These are phyloP conservation scores for Cynodonichthys magdalenae DNA, from an alignment of 2,797 vertebrate species.

Conservation along the genomic window DNA sequence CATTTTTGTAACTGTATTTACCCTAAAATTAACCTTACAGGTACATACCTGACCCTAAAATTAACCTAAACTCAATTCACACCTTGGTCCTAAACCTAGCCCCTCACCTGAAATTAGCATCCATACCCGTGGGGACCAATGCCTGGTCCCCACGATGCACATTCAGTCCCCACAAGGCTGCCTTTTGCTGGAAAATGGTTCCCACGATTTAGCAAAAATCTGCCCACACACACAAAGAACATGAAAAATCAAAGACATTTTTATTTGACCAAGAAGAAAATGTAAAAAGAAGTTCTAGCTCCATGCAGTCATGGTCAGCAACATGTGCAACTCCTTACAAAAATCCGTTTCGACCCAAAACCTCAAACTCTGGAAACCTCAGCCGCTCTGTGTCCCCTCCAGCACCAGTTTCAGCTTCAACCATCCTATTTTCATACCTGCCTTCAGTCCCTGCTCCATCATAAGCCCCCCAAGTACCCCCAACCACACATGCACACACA, in stretches of 20 bases:
- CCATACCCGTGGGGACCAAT: too few relatives aligned
- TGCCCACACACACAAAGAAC: background rate
- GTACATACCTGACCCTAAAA: too few relatives aligned
- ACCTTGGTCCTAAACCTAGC: too few relatives aligned
- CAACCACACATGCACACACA: slow-evolving; percentile 37
- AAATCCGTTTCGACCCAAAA: slow-evolving; percentile 23
- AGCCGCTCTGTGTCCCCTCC: slow-evolving; percentile 33
- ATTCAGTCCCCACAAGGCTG: too few relatives aligned
- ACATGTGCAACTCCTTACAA: slow-evolving; percentile 27
- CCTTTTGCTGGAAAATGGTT: too few relatives aligned
- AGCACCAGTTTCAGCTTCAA: slow-evolving; percentile 46
- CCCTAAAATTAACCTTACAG: too few relatives aligned
- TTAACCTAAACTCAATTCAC: too few relatives aligned
- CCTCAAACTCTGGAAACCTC: slow-evolving; percentile 35
- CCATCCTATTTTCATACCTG: slow-evolving; percentile 58
- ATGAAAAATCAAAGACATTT: slow-evolving; percentile 1
- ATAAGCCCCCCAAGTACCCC: slow-evolving; percentile 20
- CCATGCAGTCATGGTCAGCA: slow-evolving; percentile 9
- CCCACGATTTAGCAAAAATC: too few relatives aligned
- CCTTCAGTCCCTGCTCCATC: slow-evolving; percentile 58
- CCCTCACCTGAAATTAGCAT: too few relatives aligned
- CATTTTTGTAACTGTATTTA: too few relatives aligned
- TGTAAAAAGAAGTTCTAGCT: slow-evolving; percentile 27
- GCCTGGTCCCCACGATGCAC: too few relatives aligned
- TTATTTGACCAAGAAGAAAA: slow-evolving; percentile 1